Evolutionary conservation across 2,113 vertebrate genomes (phyloP).

Genomic region (Heterotis niloticus): DNA sequence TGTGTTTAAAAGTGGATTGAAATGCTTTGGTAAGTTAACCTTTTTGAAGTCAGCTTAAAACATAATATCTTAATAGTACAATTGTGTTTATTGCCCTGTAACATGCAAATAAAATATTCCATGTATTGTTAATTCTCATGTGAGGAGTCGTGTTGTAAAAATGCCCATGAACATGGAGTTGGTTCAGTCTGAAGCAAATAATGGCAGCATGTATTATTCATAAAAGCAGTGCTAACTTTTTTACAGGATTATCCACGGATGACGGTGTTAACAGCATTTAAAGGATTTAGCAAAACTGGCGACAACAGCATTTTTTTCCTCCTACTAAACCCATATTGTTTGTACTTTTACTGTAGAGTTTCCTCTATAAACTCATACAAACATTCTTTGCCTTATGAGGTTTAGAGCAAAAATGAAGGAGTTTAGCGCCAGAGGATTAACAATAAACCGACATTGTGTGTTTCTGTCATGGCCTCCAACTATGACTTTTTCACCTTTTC

Average conservation of each 20-base stretch:
- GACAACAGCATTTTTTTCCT: too few species aligned
- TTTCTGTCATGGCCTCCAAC: too few species aligned
- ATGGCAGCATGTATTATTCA: background rate
- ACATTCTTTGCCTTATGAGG: too few species aligned
- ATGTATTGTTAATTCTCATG: conserved; percentile 52
- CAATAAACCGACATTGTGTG: too few species aligned
- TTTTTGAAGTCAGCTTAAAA: conserved; percentile 44
- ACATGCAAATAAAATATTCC: conserved; percentile 65
- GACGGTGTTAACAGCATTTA: too few species aligned
- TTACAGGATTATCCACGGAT: background rate
- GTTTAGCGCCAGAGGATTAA: too few species aligned
- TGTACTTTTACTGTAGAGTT: too few species aligned
- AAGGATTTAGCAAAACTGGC: too few species aligned
- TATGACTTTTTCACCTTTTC: too few species aligned
- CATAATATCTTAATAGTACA: conserved; percentile 44
- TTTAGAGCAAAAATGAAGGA: too few species aligned
- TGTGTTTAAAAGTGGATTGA: conserved; percentile 62
- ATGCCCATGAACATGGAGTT: background rate
- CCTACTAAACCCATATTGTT: too few species aligned
- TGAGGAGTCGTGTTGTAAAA: conserved; percentile 5
- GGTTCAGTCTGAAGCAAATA: background rate
- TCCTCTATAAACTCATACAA: too few species aligned
- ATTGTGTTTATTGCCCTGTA: conserved; percentile 60
- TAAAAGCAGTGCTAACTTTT: background rate
- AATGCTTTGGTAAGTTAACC: conserved; percentile 39